These are phyloP conservation scores for Crypturellus undulatus DNA, from an alignment of 2,113 vertebrate species.

Conservation along the genomic window DNA sequence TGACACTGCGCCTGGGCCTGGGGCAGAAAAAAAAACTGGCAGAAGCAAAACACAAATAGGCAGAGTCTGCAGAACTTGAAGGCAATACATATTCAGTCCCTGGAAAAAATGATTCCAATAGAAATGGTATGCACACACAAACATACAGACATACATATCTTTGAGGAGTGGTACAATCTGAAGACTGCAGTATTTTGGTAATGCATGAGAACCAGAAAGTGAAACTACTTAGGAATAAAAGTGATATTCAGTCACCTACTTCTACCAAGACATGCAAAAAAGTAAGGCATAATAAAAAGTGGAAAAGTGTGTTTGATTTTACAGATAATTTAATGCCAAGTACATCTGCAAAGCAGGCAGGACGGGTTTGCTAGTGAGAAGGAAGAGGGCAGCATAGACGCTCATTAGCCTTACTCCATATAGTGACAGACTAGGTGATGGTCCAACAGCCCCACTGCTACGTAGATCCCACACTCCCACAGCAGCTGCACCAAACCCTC, in stretches of 20 bases:
- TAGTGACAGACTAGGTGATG: background rate
- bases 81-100: background rate
- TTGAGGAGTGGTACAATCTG: background rate
- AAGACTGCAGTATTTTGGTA: background rate
- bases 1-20: background rate
- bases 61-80: background rate
- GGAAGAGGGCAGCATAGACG: background rate
- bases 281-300: background rate
- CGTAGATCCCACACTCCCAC: background rate
- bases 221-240: background rate
- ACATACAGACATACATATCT: fast-evolving
- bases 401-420: fast-evolving
- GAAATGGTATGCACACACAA: background rate
- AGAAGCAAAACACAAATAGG: background rate
- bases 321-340: background rate
- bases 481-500: background rate
- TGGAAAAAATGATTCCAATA: background rate
- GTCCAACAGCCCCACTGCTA: background rate
- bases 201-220: background rate
- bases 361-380: background rate
- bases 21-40: background rate
- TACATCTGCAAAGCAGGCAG: background rate
- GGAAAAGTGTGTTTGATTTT: background rate
- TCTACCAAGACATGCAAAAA: background rate
- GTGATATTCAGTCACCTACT: background rate